A percentile compares a stretch with the other conserved stretches of the same genome.
These are phyloP conservation scores for Syngnathus scovelli DNA, from an alignment of 2,113 vertebrate genomes.

Conservation along the genomic window DNA sequence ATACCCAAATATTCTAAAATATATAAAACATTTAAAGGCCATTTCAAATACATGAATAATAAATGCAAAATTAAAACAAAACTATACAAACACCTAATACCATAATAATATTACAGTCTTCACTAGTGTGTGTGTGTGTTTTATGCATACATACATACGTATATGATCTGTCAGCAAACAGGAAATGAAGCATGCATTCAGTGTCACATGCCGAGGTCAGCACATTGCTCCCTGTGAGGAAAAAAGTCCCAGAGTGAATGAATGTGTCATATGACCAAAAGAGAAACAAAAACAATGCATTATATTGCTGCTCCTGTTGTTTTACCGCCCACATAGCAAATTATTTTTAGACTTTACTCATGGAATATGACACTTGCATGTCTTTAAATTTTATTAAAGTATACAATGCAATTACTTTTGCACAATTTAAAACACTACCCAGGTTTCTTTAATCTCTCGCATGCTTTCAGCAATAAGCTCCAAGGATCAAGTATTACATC, in stretches of 20 bases:
- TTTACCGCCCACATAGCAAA: background rate
- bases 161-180: constrained; percentile 42
- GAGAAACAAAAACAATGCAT: constrained; percentile 1
- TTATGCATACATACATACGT: background rate
- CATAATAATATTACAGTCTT: background rate
- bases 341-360: background rate
- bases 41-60: background rate
- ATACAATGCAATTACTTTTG: too few relatives aligned
- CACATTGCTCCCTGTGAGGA: constrained; percentile 46
- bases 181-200: constrained; percentile 42
- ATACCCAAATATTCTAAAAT: background rate
- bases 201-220: constrained; percentile 56
- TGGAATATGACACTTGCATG: too few relatives aligned
- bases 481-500: too few relatives aligned
- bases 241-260: constrained; percentile 53
- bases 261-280: constrained; percentile 37
- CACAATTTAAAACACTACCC: too few relatives aligned
- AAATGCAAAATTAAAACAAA: background rate
- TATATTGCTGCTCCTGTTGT: constrained; percentile 11
- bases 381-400: too few relatives aligned
- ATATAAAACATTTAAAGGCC: too few relatives aligned
- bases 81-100: background rate
- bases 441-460: too few relatives aligned
- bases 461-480: too few relatives aligned
- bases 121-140: background rate